Evolutionary conservation across 2,797 vertebrate genomes (phyloP), one percentile per base, ranked within the genome.

Genomic region (Chaetophractus vellerosus): DNA sequence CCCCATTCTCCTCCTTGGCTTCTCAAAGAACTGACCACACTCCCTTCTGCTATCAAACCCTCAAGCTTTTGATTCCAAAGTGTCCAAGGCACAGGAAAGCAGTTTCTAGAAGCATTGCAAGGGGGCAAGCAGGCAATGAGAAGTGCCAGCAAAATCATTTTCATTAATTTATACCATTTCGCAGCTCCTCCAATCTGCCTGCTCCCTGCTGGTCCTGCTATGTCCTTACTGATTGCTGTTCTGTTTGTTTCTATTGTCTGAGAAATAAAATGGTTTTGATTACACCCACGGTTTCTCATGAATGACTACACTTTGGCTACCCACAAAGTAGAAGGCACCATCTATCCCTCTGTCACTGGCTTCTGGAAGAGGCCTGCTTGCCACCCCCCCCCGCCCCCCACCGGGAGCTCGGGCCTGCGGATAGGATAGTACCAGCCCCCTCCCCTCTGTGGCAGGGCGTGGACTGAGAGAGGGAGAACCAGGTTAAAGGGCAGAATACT

Each of bases 191-290:
- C 84, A 64, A 26, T 91, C 93, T 89, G 76, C 36, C 48, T 52
- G 96, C 84, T 96, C 90, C 96, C 90, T 71, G 96, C 95, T 97
- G 95, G 95, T 81, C 79, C 38, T 85, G 86, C 93, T 80, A 24
- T 48, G 94, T 94, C 89, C 94, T 93, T 41, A 76, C 84, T 59
- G 96, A 93, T 75, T 88, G 94, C 90, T 89, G 71, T 95, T 97
- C 93, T 97, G 86, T 97, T 97, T 97, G 93, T 98, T 97, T 97
- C 96, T 88, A 97, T 97, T 97, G 96, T 97, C 95, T 96, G 92
- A 87, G 96, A 96, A 94, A 91, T 63, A 68, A 93, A 96, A 68
- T 16, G 90, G 75, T 52, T 96, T 96, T 95, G 94, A 97, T 96
- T 86, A 96, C 93, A 96, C 97, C 96, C 97, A 91, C 93, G 0